These are phyloP conservation scores for Gymnogyps californianus DNA, from an alignment of 2,113 vertebrate species.

Conservation along the genomic window DNA sequence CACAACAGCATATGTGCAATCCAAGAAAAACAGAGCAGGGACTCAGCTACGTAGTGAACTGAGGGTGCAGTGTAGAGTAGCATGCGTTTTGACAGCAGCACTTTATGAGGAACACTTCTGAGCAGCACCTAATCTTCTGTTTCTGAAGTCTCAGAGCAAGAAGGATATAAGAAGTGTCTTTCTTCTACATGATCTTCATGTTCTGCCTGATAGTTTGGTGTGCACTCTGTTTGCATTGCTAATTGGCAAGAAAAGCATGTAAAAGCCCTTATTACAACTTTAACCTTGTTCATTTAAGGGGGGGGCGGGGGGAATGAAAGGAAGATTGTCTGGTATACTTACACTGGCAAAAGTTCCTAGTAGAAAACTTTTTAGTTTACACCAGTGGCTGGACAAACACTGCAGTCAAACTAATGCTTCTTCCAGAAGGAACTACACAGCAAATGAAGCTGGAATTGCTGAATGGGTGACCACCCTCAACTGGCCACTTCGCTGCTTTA, in stretches of 20 bases:
- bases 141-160: neutral
- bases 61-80: neutral
- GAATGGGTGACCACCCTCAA: neutral
- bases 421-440: neutral
- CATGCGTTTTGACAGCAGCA: neutral
- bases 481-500: neutral
- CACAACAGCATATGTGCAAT: neutral
- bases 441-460: neutral
- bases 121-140: neutral
- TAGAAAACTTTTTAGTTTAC: neutral
- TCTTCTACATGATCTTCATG: neutral
- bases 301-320: too few relatives aligned
- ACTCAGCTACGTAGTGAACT: accelerated
- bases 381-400: neutral
- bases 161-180: neutral
- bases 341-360: neutral
- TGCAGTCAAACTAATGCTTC: neutral
- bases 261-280: neutral
- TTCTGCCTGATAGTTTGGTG: neutral
- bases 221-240: neutral
- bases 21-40: neutral
- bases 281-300: neutral
- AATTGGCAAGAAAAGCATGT: neutral
- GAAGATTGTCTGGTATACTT: neutral
- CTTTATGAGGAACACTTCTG: neutral